Evolutionary conservation across 92 coral and sea anemone genomes (phyloP).

Genomic region (Epizoanthus stellaris): DNA sequence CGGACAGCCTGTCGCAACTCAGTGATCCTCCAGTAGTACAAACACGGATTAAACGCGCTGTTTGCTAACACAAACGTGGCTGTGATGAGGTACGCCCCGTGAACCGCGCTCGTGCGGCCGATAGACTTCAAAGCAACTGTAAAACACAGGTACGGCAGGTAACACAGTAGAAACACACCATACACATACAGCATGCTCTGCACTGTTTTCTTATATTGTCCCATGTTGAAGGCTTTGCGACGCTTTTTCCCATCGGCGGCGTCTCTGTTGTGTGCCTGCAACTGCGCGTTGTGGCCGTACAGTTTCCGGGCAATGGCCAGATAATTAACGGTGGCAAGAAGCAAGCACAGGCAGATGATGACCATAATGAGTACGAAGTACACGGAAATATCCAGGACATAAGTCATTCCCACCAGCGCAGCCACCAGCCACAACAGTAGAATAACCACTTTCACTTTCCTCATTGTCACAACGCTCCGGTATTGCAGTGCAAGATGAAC

Average conservation of each 20-base stretch:
- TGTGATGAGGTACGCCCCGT: conserved; percentile 13
- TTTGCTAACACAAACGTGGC: conserved; percentile 9
- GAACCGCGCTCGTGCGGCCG: conserved; percentile 16
- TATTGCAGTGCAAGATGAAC: conserved; percentile 5
- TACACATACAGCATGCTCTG: conserved; percentile 16
- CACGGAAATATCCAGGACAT: conserved; percentile 7
- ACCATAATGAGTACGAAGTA: conserved; percentile 9
- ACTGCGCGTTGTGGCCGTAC: conserved; percentile 18
- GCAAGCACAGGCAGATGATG: conserved; percentile 25
- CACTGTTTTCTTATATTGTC: conserved; percentile 32
- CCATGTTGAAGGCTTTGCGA: conserved; percentile 6
- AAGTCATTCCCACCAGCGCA: conserved; percentile 14
- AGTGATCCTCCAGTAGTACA: conserved; percentile 20
- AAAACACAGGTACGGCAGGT: conserved; percentile 29
- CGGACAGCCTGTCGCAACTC: conserved; percentile 24
- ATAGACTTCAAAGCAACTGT: conserved; percentile 16
- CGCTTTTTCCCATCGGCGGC: neutral
- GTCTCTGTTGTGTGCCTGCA: neutral
- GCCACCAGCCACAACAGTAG: conserved; percentile 20
- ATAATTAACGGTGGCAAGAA: conserved; percentile 17
- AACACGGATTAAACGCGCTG: conserved; percentile 29
- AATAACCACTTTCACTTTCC: neutral
- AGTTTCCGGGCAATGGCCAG: conserved; percentile 6
- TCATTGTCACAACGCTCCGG: conserved; percentile 14
- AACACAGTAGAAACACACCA: conserved; percentile 12